Base-by-base conservation (phyloP, 2,113 vertebrate genomes). In the Nibea coibor region DNA sequence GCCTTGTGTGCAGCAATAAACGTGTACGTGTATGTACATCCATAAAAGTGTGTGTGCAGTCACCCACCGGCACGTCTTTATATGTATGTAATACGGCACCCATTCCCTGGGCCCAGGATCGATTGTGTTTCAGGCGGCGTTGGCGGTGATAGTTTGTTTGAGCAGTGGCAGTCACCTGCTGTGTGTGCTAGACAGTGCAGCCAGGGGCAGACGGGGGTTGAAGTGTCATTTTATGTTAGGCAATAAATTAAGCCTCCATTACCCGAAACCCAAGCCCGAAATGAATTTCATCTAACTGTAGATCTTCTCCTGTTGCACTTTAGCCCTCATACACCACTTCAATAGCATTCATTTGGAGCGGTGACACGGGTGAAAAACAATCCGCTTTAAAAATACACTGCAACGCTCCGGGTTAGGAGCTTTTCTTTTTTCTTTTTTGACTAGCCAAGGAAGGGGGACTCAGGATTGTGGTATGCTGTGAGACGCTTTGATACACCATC, bases 191-290 rank as follows among this genome's bases (percentile, higher is more conserved):
- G 89, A 92, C 91, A 71, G 43, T 79, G 82, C 83, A 51, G 78
- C 71, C 68, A 1, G 57, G 82, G 87, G 89, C 83, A 89, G 88
- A 71, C 84, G 4, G 45, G 78, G 89, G 78, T 79, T 92, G 72
- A 92, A 88, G 72, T 90, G 86, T 91, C 80, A 85, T 92, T 95
- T 94, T 84, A 94, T 91, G 87, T 90, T 75, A 68, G 58, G 80
- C 86, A 87, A 92, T 93, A 94, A 94, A 94, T 93, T 93, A 89
- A 79, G 24, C 78, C 78, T 89, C 89, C 89, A 93, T 93, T 94
- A 93, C 72, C 65, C 5, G 93, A 93, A 94, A 95, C 88, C 84
- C 51, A 71, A 95, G 82, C 87, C 88, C 59, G 5, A 91, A 92
- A 92, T 87, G 82, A 90, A 88, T 91, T 91, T 91, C 80, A 84